Conservation (phyloP, 2,888 invertebrate genomes). For the Antheraea assamensis region DNA sequence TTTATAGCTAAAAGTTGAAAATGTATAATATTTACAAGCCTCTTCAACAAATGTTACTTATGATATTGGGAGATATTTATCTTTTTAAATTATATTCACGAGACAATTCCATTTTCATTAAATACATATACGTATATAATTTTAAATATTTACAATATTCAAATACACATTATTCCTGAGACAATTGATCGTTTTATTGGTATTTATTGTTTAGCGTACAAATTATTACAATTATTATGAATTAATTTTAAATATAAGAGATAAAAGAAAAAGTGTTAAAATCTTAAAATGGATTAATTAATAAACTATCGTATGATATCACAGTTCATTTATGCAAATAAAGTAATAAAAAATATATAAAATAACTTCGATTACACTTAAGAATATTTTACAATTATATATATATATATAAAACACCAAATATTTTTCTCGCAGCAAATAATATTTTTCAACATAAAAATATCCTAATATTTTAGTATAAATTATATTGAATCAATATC, state of each 20-base stretch:
- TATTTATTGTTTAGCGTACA: slow-evolving; percentile 17
- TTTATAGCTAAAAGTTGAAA: slow-evolving; percentile 48
- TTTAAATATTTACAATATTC: slow-evolving; percentile 63
- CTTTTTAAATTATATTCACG: slow-evolving; percentile 44
- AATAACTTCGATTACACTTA: slow-evolving; percentile 43
- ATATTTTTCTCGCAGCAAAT: slow-evolving; percentile 58
- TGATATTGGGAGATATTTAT: slow-evolving; percentile 45
- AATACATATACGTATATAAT: slow-evolving; percentile 31
- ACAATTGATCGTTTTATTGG: slow-evolving; percentile 27
- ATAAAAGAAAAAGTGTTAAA: slow-evolving; percentile 17
- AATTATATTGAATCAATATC: slow-evolving; percentile 21
- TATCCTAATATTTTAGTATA: slow-evolving; percentile 31
- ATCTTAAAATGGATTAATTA: slow-evolving; percentile 25
- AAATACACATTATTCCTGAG: slow-evolving; percentile 40
- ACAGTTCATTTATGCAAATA: slow-evolving; percentile 82
- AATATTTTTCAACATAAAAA: slow-evolving; percentile 29
- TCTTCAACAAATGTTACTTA: slow-evolving; percentile 52
- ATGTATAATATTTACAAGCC: slow-evolving; percentile 75
- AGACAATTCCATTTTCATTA: slow-evolving; percentile 75
- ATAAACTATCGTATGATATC: slow-evolving; percentile 76
- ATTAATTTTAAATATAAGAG: slow-evolving; percentile 6
- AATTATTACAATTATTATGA: slow-evolving; percentile 16
- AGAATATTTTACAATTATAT: slow-evolving; percentile 37
- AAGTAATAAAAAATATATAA: slow-evolving; percentile 53
- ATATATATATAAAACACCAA: slow-evolving; percentile 30